Base-by-base conservation (phyloP, 2,888 invertebrate genomes). In the Lasiommata megera region DNA sequence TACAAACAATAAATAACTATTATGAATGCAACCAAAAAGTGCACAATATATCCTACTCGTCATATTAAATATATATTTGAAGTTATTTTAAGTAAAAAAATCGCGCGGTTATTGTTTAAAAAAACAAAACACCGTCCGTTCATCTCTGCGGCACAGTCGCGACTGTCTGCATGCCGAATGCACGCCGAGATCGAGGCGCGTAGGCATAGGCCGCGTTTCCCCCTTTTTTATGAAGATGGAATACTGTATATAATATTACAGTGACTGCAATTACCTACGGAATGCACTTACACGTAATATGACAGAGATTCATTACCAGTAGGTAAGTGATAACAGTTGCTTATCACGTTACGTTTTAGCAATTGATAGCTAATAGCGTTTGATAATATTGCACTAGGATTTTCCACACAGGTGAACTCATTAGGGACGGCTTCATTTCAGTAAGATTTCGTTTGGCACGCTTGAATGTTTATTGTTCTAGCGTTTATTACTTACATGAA, bases 261-360 rank as follows among this genome's bases (percentile, higher is more conserved):
- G n/a, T n/a, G 23, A 23, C 18, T 47, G 16, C 14, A 11, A 41
- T 41, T 29, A 41, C 7, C 8, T 7, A 23, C n/a, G 34, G 23
- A 17, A 41, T 52, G 41, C 52, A 41, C 38, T 52, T 16, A 17
- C n/a, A 29, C 29, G n/a, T n/a, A n/a, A 47, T 2, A 12, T 17
- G 12, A n/a, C 34, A 12, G 41, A 34, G 41, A 52, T 52, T 41
- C 41, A 43, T 52, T 52, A 52, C 41, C 31, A 52, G 34, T 5
- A 5, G 41, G 31, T 41, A 17, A 52, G 41, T 11, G 11, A 52
- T 29, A 41, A 6, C 52, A 6, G 41, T 43, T 23, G n/a, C 23
- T 23, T 52, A 52, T 52, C 52, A 34, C 12, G 41, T 43, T 52
- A 43, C 52, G 41, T 34, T 41, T 43, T 52, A 52, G 41, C 31